phyloP scores from a whole-genome alignment of 2,797 vertebrate species.

The Mormyrus hasselquistii region DNA sequence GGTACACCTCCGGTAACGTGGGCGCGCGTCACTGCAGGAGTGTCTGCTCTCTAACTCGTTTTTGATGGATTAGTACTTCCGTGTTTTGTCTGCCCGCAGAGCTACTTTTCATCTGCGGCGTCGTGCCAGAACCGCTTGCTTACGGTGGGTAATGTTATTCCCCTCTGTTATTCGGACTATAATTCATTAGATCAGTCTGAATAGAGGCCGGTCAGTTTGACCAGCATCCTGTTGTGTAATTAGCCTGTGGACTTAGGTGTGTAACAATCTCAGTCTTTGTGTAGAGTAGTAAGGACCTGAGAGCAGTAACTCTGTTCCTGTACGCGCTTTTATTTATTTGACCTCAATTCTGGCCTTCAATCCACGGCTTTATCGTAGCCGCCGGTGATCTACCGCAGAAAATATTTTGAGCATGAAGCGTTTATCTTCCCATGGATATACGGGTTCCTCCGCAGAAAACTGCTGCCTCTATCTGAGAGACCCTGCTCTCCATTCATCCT shows the following conservation, averaged over 20 bases:
- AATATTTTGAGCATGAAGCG: not conserved
- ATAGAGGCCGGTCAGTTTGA: not conserved
- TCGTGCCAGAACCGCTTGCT: not conserved
- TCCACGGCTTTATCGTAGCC: not conserved
- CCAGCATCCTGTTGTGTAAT: not conserved
- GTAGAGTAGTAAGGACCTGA: not conserved
- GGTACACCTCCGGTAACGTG: not conserved
- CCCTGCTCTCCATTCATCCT: not conserved
- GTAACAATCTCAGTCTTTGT: too few species aligned
- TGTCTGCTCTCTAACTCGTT: not conserved
- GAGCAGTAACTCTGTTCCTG: not conserved
- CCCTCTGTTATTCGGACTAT: not conserved
- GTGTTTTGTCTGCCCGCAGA: not conserved
- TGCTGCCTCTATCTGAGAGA: not conserved
- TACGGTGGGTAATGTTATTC: not conserved
- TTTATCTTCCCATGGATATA: not conserved
- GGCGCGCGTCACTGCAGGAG: slow-evolving; percentile 14
- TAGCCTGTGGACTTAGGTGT: not conserved
- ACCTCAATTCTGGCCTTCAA: not conserved
- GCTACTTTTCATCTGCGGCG: not conserved
- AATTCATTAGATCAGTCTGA: not conserved
- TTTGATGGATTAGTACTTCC: not conserved
- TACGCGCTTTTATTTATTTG: not conserved
- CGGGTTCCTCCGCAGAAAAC: not conserved
- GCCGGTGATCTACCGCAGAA: not conserved